Conservation (phyloP, 2,113 vertebrate genomes). For the Elephas maximus region DNA sequence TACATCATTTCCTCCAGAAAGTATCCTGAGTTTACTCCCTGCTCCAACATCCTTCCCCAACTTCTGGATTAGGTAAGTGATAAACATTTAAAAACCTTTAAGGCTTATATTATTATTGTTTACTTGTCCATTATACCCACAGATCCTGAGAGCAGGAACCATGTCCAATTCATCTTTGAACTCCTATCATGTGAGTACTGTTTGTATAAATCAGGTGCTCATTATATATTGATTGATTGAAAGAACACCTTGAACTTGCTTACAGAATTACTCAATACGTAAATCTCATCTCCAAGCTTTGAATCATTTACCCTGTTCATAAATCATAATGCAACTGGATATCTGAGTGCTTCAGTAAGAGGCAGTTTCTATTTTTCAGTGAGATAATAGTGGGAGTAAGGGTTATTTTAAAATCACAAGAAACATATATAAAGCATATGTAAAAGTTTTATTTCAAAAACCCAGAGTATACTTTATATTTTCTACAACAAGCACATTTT, state of each 20-base stretch:
- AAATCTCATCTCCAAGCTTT: background rate
- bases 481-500: background rate
- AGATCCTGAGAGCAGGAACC: background rate
- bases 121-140: background rate
- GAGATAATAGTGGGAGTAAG: background rate
- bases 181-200: background rate
- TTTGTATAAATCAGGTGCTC: background rate
- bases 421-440: background rate
- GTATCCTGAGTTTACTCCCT: background rate
- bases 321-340: background rate
- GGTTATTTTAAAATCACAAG: background rate
- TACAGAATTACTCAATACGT: background rate
- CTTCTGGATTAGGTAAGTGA: background rate
- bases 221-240: background rate
- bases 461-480: background rate
- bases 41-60: background rate
- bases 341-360: background rate
- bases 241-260: background rate
- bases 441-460: background rate
- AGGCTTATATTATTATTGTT: background rate
- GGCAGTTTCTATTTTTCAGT: background rate
- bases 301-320: background rate
- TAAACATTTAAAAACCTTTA: background rate
- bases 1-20: background rate
- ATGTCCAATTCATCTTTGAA: background rate